Base-by-base conservation (phyloP, 2,888 invertebrate species). In the Heliconius charithonia region DNA sequence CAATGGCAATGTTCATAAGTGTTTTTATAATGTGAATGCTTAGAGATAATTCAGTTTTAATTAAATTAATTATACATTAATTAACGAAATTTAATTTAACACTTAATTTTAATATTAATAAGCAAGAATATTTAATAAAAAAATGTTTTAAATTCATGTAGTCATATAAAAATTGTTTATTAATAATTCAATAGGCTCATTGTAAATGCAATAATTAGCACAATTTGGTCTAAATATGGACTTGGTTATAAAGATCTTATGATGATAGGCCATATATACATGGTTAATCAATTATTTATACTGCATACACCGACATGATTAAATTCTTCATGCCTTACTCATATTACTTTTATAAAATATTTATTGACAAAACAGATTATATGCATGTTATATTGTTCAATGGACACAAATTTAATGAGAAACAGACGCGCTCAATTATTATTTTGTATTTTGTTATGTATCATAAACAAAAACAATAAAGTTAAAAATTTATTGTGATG, bases 401-500 rank as follows among this genome's bases (percentile, higher is more conserved):
- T 81, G 81, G 81, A 19, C 76, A 75, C 73, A 82, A 81, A 84
- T 83, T 75, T 69, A 59, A 82, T 80, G 75, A 73, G 82, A 83
- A 83, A 80, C 63, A 77, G 72, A 79, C 77, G 82, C 83, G 82
- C 83, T 77, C 82, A 81, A 79, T 83, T 84, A 85, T 83, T 76
- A 78, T 76, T 32, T 80, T 71, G 77, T 77, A 84, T 87, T 78
- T 80, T 71, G 78, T 77, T 78, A 80, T 71, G 77, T 77, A 83
- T 88, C 78, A 84, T 83, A 85, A 84, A 85, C 85, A 85, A 86
- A 86, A 86, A 84, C 81, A 85, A 84, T 82, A 83, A 85, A 85
- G 85, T 83, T 63, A 77, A 79, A 85, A 85, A 83, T 79, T 80
- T 77, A 79, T 73, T 62, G 66, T 67, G 32, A 80, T 83, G 83